phyloP scores from a whole-genome alignment of 2,888 invertebrate genomes.

The Lepas anatifera region DNA sequence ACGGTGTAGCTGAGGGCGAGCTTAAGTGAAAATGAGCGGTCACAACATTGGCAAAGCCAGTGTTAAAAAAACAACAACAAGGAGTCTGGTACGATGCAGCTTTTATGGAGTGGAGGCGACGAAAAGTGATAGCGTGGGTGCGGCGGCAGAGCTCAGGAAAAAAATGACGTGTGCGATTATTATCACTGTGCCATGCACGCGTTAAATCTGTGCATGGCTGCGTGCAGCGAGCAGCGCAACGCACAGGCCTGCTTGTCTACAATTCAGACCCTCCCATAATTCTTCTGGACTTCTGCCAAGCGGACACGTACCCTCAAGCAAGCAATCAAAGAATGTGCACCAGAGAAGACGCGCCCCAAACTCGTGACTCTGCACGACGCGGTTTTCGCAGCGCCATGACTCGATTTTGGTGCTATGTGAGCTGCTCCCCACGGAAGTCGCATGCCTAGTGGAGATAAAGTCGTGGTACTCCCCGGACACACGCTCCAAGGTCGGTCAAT shows the following conservation, averaged over 20 bases:
- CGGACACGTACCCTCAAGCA: background rate
- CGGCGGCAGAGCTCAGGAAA: background rate
- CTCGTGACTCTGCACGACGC: background rate
- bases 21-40: background rate
- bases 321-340: background rate
- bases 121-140: background rate
- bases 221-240: too few species aligned
- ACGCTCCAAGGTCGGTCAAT: background rate
- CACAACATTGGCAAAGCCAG: background rate
- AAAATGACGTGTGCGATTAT: background rate
- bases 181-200: background rate
- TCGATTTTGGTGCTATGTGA: background rate
- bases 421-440: background rate
- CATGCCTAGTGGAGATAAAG: background rate
- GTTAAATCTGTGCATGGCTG: background rate
- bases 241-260: background rate
- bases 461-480: background rate
- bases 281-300: background rate
- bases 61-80: background rate
- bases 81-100: background rate
- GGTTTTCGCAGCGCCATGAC: background rate
- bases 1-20: background rate
- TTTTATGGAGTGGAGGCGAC: background rate
- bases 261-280: background rate
- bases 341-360: background rate